phyloP scores from a whole-genome alignment of 2,888 invertebrate species.

The Sthenelais limicola region DNA sequence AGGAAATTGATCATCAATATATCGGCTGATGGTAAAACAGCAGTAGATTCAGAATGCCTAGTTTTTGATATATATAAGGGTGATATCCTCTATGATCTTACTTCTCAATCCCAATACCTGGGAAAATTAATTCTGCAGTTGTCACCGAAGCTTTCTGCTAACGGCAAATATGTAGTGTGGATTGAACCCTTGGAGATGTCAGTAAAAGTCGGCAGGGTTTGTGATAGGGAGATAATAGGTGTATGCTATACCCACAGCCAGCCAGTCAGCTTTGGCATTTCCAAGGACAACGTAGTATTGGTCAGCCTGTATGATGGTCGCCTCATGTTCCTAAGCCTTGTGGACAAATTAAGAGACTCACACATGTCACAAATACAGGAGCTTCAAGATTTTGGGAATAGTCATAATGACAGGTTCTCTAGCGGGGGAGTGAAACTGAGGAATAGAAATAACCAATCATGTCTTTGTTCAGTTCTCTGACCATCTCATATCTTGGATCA shows the following conservation, averaged over 20 bases:
- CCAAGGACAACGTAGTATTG: constrained; percentile 50
- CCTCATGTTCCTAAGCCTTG: constrained; percentile 53
- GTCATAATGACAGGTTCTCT: too few relatives aligned
- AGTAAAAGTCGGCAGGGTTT: constrained; percentile 52
- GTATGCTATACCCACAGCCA: constrained; percentile 55
- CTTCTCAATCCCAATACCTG: background rate
- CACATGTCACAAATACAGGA: too few relatives aligned
- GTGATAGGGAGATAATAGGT: constrained; percentile 47
- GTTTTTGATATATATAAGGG: constrained; percentile 54
- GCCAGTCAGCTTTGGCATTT: constrained; percentile 52
- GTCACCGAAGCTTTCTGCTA: constrained; percentile 50
- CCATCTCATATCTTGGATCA: too few relatives aligned
- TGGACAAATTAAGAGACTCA: too few relatives aligned
- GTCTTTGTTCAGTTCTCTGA: too few relatives aligned
- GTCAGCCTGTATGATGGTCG: constrained; percentile 58
- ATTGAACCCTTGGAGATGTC: constrained; percentile 48
- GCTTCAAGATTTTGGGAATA: too few relatives aligned
- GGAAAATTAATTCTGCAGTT: background rate
- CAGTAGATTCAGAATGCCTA: constrained; percentile 51
- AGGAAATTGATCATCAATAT: constrained; percentile 42
- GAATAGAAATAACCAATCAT: too few relatives aligned
- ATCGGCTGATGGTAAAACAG: constrained; percentile 51
- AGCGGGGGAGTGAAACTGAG: too few relatives aligned
- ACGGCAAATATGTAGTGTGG: constrained; percentile 54
- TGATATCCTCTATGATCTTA: constrained; percentile 51